Base-by-base conservation (phyloP, 2,888 invertebrate genomes). In the Agrypnus murinus region DNA sequence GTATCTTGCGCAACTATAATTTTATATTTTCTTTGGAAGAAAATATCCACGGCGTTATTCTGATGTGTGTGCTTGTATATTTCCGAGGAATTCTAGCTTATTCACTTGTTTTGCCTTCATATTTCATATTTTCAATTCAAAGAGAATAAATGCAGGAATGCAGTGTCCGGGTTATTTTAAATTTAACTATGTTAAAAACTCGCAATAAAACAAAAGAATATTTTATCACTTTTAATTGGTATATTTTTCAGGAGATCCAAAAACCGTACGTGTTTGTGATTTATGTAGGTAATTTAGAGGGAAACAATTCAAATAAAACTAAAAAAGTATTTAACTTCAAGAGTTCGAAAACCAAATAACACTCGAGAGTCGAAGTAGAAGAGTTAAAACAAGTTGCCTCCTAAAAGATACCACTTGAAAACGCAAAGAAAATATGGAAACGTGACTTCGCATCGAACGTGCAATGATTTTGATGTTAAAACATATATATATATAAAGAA, bases 401-500 rank as follows among this genome's bases (percentile, higher is more conserved):
- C 62, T 67, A 58, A 32, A n/a, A 53, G 68, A 63, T 57, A 55
- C 34, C 72, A 67, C 72, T 66, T 34, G 53, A 55, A 69, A 69
- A 50, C 34, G 45, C 34, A 63, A 73, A 59, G 69, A 73, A 73
- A 73, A 73, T 67, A 73, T 58, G 45, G 48, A 70, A 67, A 68
- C 73, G 73, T 73, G 73, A 66, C 69, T 59, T 53, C 25, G 69
- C 65, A 73, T 73, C 40, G 38, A 55, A 40, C 19, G 14, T n/a
- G 15, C 25, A 43, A 31, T 64, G 53, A 55, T 64, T 65, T 69
- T 50, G 55, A 12, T 57, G 8, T 64, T 50, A 62, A 66, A 68
- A 53, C 32, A 60, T 59, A 25, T 5, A 25, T 59, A 40, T 43
- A 46, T 48, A 59, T 25, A 65, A 64, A 58, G 55, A 71, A 19